Evolutionary conservation across 2,797 vertebrate genomes (phyloP).

Genomic region (Catharus ustulatus): DNA sequence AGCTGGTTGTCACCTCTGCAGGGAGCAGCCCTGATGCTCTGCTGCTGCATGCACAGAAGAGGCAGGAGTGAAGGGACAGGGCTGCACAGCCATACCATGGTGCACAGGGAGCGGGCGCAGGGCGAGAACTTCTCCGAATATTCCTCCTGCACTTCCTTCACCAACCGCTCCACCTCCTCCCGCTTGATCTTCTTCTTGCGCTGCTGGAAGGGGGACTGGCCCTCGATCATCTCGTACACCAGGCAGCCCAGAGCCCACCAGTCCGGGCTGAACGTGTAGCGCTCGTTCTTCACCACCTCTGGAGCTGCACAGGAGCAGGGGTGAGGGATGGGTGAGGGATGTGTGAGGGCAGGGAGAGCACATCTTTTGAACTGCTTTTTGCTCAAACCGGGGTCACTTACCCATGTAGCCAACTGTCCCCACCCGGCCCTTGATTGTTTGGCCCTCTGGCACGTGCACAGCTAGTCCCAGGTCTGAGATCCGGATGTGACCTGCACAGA

Average conservation of each 20-base stretch:
- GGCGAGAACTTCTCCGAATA: constrained; percentile 90
- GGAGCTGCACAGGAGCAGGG: constrained; percentile 80
- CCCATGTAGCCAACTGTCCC: constrained; percentile 99
- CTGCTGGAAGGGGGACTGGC: constrained; percentile 97
- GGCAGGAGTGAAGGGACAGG: background rate
- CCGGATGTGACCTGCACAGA: constrained; percentile 89
- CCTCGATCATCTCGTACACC: constrained; percentile 97
- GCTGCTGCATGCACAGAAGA: background rate
- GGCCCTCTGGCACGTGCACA: constrained; percentile 89
- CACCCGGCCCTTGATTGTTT: constrained; percentile 95
- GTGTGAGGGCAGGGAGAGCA: background rate
- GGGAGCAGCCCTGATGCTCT: background rate
- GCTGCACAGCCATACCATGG: constrained; percentile 79
- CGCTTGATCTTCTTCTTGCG: constrained; percentile 97
- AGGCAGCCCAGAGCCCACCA: constrained; percentile 98
- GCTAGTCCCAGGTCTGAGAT: constrained; percentile 97
- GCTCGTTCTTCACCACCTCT: constrained; percentile 94
- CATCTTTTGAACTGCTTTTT: accelerated
- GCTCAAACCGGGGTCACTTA: constrained; percentile 67
- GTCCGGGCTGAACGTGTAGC: constrained; percentile 95
- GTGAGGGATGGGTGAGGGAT: background rate
- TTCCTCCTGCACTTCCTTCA: constrained; percentile 90
- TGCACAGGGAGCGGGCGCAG: constrained; percentile 88
- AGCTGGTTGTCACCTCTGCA: background rate
- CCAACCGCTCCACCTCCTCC: constrained; percentile 94